A percentile compares a stretch with the other conserved stretches of the same genome.
Conservation (phyloP, 92 coral and sea anemone genomes). For the Zoanthus sociatus region DNA sequence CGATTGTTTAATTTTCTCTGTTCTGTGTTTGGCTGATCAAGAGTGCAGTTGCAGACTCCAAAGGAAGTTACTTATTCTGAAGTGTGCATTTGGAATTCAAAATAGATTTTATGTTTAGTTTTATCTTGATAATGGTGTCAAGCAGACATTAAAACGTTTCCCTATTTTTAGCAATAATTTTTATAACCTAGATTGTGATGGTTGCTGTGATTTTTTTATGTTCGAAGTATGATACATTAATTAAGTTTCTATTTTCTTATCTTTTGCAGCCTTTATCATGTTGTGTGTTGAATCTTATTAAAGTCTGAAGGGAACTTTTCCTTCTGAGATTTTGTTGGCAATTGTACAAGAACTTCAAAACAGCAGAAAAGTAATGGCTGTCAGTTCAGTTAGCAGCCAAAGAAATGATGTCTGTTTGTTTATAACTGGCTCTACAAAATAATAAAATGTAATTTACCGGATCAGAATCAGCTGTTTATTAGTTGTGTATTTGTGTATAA, state of each 20-base stretch:
- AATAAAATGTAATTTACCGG: neutral
- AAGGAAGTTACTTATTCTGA: too few species aligned
- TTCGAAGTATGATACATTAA: neutral
- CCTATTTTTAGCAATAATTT: too few species aligned
- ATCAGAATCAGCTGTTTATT: neutral
- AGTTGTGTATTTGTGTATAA: constrained; percentile 1
- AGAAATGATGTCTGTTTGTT: neutral
- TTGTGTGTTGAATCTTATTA: too few species aligned
- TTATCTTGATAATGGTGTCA: too few species aligned
- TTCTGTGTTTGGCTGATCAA: too few species aligned
- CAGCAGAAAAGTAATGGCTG: neutral
- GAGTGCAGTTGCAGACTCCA: too few species aligned
- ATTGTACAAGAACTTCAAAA: neutral
- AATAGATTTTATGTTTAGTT: too few species aligned
- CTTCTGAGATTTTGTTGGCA: neutral
- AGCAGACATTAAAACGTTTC: too few species aligned
- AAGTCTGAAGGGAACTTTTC: neutral
- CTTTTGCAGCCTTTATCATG: constrained; percentile 3
- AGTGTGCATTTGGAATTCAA: too few species aligned
- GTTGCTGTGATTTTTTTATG: neutral
- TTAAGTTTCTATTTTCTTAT: neutral
- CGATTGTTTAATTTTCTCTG: too few species aligned
- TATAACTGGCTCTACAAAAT: neutral
- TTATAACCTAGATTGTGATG: neutral
- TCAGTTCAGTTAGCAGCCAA: neutral